Conservation (phyloP, 2,797 vertebrate species). For the Sternotherus odoratus region DNA sequence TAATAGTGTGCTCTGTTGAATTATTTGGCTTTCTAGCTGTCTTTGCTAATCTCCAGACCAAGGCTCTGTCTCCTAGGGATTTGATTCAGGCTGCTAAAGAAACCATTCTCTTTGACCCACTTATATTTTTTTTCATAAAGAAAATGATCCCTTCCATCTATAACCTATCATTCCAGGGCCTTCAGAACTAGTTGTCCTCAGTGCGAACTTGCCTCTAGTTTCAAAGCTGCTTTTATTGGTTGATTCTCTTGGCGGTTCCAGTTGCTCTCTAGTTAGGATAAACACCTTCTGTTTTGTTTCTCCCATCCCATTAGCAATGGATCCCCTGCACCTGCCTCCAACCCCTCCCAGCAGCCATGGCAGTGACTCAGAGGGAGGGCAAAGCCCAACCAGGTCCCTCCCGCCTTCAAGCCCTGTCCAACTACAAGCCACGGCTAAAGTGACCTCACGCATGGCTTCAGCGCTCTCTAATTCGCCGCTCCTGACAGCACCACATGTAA, state of each 20-base stretch:
- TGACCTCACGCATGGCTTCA: slow-evolving; percentile 82
- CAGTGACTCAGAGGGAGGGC: slow-evolving; percentile 96
- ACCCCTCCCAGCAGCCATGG: slow-evolving; percentile 97
- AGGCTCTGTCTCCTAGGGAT: slow-evolving; percentile 37
- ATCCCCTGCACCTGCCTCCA: slow-evolving; percentile 93
- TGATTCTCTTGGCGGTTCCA: background rate
- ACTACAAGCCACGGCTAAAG: slow-evolving; percentile 84
- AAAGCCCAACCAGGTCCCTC: slow-evolving; percentile 90
- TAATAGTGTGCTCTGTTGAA: slow-evolving; percentile 38
- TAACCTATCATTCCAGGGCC: background rate
- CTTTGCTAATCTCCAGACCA: slow-evolving; percentile 5
- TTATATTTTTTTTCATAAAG: background rate
- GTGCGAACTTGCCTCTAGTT: background rate
- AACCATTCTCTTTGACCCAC: background rate
- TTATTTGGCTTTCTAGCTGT: slow-evolving; percentile 21
- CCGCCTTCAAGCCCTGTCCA: slow-evolving; percentile 83
- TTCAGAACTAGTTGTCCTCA: background rate
- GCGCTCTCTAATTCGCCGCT: slow-evolving; percentile 95
- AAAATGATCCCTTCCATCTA: background rate
- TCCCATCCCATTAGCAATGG: slow-evolving; percentile 81
- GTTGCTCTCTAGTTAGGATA: background rate
- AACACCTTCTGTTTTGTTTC: background rate
- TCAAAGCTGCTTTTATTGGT: background rate
- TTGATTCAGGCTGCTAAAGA: background rate
- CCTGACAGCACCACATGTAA: slow-evolving; percentile 96